phyloP scores from a whole-genome alignment of 2,797 vertebrate species.

The Rhadinocentrus ornatus region DNA sequence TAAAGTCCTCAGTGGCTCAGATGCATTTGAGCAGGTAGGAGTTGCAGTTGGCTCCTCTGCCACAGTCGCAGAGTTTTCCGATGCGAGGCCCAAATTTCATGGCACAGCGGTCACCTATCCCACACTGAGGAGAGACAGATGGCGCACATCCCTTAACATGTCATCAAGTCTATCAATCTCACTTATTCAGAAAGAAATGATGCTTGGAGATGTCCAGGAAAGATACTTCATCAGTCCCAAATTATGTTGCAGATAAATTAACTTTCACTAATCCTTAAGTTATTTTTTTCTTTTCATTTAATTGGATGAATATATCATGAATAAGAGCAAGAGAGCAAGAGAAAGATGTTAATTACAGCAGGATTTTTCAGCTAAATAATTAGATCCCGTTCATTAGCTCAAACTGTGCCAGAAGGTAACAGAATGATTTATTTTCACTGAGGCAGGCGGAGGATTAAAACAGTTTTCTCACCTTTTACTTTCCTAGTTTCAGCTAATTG shows the following conservation, averaged over 20 bases:
- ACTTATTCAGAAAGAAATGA: not conserved
- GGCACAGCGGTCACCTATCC: conserved; percentile 81
- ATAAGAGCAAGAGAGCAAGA: not conserved
- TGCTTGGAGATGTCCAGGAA: not conserved
- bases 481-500: conserved; percentile 39
- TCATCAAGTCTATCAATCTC: not conserved
- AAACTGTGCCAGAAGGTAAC: conserved; percentile 3
- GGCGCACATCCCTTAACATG: not conserved
- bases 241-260: not conserved
- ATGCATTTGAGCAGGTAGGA: conserved; percentile 87
- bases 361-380: conserved; percentile 24
- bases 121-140: conserved; percentile 70
- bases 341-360: conserved; percentile 5
- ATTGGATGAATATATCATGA: conserved; percentile 7
- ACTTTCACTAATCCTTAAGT: not conserved
- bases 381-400: conserved; percentile 29
- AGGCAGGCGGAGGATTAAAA: conserved; percentile 5
- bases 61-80: conserved; percentile 85
- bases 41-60: conserved; percentile 83
- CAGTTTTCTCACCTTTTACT: not conserved
- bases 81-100: conserved; percentile 84
- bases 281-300: not conserved
- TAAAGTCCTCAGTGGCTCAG: conserved; percentile 39
- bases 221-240: not conserved
- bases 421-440: conserved; percentile 17